phyloP scores from a whole-genome alignment of 2,113 vertebrate species.

The Marcusenius ussheri region DNA sequence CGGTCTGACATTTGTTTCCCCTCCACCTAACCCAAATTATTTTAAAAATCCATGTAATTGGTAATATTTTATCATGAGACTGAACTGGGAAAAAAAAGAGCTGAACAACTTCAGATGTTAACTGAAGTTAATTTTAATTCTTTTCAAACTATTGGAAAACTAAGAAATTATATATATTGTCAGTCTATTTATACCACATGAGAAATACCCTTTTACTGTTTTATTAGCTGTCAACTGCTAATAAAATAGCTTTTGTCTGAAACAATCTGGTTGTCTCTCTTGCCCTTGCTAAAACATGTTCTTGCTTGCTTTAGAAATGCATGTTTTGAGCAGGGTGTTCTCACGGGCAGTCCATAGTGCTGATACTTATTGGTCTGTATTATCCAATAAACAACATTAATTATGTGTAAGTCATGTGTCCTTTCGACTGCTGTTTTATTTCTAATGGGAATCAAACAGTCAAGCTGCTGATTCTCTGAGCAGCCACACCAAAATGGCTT shows the following conservation, averaged over 20 bases:
- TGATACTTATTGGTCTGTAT: conserved; percentile 54
- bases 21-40: neutral
- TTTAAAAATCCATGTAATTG: neutral
- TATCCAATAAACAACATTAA: conserved; percentile 49
- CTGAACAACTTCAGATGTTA: conserved; percentile 13
- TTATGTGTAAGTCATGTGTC: neutral
- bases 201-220: neutral
- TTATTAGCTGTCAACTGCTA: neutral
- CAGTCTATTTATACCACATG: neutral
- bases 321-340: conserved; percentile 39
- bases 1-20: neutral
- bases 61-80: conserved; percentile 1
- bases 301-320: conserved; percentile 48
- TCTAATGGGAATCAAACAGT: neutral
- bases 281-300: conserved; percentile 34
- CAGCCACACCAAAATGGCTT: neutral
- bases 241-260: conserved; percentile 30
- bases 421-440: neutral
- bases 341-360: conserved; percentile 49
- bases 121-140: neutral
- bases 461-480: neutral
- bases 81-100: conserved; percentile 50
- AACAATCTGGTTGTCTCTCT: conserved; percentile 39
- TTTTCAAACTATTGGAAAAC: neutral
- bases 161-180: neutral